phyloP scores from a whole-genome alignment of 2,888 invertebrate genomes.

The Troides helena region DNA sequence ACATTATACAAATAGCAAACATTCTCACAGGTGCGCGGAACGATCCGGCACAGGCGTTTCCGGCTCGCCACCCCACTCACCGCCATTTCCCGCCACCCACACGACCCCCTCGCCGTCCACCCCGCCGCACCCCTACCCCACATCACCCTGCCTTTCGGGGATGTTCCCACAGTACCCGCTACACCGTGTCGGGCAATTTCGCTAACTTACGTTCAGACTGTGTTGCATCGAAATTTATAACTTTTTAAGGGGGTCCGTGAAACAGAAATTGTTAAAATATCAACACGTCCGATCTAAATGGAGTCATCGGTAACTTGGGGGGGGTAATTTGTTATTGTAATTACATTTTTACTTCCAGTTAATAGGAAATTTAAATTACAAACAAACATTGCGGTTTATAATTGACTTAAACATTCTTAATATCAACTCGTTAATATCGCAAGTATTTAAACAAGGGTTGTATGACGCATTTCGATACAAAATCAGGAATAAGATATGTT shows the following conservation, averaged over 20 bases:
- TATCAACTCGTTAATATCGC: too few species aligned
- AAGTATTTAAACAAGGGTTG: too few species aligned
- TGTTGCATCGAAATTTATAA: slow-evolving; percentile 32
- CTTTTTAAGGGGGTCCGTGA: slow-evolving; percentile 4
- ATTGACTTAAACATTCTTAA: too few species aligned
- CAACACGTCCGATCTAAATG: slow-evolving; percentile 4
- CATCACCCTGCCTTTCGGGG: slow-evolving; percentile 41
- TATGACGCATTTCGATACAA: too few species aligned
- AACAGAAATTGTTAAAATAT: slow-evolving; percentile 18
- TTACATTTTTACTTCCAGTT: slow-evolving; percentile 8
- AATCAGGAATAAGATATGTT: too few species aligned
- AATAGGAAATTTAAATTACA: too few species aligned
- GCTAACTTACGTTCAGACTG: slow-evolving; percentile 59
- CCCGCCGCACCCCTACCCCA: slow-evolving; percentile 41
- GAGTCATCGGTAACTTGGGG: too few species aligned
- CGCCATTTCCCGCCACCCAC: slow-evolving; percentile 42
- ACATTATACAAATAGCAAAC: slow-evolving; percentile 62
- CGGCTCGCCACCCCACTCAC: slow-evolving; percentile 70
- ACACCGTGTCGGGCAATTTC: slow-evolving; percentile 64
- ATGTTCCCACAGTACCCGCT: slow-evolving; percentile 70
- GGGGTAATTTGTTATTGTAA: not conserved
- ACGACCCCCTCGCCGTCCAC: slow-evolving; percentile 41
- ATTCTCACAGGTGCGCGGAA: slow-evolving; percentile 74
- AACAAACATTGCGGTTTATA: too few species aligned
- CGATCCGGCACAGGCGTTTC: slow-evolving; percentile 71